Conservation (phyloP, 2,113 vertebrate genomes). For the Trichechus manatus region DNA sequence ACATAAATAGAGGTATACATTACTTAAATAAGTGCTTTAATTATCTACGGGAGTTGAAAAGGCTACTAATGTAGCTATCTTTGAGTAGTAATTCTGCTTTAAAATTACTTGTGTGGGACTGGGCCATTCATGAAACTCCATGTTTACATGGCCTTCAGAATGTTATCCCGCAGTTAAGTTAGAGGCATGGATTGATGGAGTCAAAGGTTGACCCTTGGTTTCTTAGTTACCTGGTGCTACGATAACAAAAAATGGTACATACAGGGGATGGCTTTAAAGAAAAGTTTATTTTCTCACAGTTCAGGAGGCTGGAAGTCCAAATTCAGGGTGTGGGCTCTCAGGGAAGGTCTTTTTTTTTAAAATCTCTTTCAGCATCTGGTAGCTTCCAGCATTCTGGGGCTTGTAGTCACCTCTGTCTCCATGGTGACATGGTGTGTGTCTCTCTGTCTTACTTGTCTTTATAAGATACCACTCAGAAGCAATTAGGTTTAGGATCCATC, state of each 20-base stretch:
- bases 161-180: background rate
- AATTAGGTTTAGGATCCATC: background rate
- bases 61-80: background rate
- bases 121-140: background rate
- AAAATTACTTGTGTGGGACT: slow-evolving; percentile 2
- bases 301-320: background rate
- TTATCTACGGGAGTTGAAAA: slow-evolving; percentile 48
- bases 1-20: background rate
- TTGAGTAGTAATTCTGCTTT: slow-evolving; percentile 58
- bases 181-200: background rate
- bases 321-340: background rate
- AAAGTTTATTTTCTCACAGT: background rate
- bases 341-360: background rate
- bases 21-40: background rate
- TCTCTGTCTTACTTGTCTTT: background rate
- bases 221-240: background rate
- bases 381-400: background rate
- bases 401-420: background rate
- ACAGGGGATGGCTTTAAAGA: background rate
- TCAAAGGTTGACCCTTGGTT: background rate
- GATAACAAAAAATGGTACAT: background rate
- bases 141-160: background rate
- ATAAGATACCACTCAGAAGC: background rate
- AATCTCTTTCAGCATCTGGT: background rate
- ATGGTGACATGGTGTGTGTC: background rate